These are phyloP conservation scores for Rhyacichthys aspro DNA, from an alignment of 2,797 vertebrate species.

Conservation along the genomic window DNA sequence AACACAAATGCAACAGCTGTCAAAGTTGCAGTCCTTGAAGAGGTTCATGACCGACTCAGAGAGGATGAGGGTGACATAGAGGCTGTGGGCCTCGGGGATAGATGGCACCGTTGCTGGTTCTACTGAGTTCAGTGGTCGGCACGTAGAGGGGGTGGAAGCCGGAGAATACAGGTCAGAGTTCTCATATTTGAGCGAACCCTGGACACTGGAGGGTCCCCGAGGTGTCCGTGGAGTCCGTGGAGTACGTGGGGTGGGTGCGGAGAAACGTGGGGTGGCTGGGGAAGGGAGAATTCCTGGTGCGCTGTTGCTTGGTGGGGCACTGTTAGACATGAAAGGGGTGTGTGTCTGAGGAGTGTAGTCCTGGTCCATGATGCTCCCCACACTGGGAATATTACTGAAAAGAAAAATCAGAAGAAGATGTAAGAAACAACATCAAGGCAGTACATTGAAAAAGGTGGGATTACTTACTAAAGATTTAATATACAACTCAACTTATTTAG, in stretches of 20 bases:
- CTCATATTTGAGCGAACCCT: constrained; percentile 96
- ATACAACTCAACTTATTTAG: background rate
- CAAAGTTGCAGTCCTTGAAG: constrained; percentile 99
- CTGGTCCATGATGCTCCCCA: constrained; percentile 93
- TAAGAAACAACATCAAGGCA: background rate
- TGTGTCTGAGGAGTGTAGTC: constrained; percentile 97
- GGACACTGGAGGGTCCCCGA: constrained; percentile 93
- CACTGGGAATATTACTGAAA: constrained; percentile 84
- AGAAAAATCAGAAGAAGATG: constrained; percentile 11
- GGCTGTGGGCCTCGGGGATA: constrained; percentile 97
- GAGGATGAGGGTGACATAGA: constrained; percentile 98
- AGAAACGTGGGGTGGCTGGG: constrained; percentile 95
- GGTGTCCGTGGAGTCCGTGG: constrained; percentile 95
- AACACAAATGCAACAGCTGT: constrained; percentile 98
- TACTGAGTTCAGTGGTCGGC: constrained; percentile 94
- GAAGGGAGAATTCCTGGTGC: constrained; percentile 93
- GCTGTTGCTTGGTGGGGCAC: constrained; percentile 94
- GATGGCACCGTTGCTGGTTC: constrained; percentile 95
- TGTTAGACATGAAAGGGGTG: constrained; percentile 93
- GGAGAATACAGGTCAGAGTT: constrained; percentile 97
- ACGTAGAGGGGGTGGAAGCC: constrained; percentile 96
- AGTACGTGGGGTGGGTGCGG: constrained; percentile 91
- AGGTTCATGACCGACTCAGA: constrained; percentile 98
- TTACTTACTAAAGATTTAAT: no score
- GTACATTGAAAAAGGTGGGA: no score